These are phyloP conservation scores for Alligator sinensis DNA, from an alignment of 2,113 vertebrate species.

Conservation along the genomic window DNA sequence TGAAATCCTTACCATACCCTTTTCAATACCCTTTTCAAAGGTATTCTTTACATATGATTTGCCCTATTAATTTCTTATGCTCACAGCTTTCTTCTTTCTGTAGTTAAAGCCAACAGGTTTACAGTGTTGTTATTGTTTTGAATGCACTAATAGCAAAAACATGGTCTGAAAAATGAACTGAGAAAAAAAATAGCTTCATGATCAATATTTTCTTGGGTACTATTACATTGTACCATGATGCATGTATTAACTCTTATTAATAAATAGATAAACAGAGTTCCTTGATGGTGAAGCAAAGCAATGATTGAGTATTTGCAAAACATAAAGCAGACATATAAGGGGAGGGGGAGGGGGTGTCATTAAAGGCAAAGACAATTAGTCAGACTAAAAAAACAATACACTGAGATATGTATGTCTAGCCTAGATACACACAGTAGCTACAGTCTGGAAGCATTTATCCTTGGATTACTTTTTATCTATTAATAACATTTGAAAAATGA, in stretches of 20 bases:
- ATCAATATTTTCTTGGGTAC: neutral
- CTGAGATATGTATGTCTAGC: constrained; percentile 65
- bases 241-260: constrained; percentile 29
- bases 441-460: constrained; percentile 70
- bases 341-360: constrained; percentile 16
- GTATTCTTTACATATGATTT: neutral
- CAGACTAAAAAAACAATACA: constrained; percentile 70
- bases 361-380: constrained; percentile 78
- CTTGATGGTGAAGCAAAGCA: constrained; percentile 41
- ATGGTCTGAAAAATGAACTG: neutral
- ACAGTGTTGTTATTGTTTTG: neutral
- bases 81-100: neutral
- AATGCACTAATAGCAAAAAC: neutral
- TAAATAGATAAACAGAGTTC: constrained; percentile 32
- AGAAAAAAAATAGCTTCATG: neutral
- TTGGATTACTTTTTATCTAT: constrained; percentile 75
- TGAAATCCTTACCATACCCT: neutral
- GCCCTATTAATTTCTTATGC: constrained; percentile 17
- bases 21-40: neutral
- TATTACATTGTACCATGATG: constrained; percentile 16
- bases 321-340: constrained; percentile 64
- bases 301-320: constrained; percentile 73
- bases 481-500: constrained; percentile 69
- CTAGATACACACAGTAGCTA: constrained; percentile 71
- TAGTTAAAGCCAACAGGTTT: neutral